phyloP scores from a whole-genome alignment of 2,113 vertebrate species.

The Azemiops feae region DNA sequence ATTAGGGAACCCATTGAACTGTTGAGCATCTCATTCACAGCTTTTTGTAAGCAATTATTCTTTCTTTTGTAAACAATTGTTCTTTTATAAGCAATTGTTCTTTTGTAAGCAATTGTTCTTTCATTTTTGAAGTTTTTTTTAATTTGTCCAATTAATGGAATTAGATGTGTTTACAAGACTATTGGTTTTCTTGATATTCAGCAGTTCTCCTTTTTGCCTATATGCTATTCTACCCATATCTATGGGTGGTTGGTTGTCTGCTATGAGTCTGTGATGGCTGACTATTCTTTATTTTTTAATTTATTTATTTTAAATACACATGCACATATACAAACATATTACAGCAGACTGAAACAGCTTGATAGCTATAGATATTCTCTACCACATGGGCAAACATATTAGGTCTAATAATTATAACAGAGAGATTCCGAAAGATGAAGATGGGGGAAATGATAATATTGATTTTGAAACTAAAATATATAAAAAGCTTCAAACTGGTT shows the following conservation, averaged over 20 bases:
- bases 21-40: neutral
- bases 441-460: neutral
- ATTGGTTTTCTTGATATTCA: neutral
- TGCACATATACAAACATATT: neutral
- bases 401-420: neutral
- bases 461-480: neutral
- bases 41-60: neutral
- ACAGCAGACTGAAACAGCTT: neutral
- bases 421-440: neutral
- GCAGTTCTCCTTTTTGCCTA: neutral
- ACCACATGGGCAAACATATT: neutral
- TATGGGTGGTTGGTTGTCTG: no score
- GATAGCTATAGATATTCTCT: neutral
- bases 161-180: neutral
- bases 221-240: neutral
- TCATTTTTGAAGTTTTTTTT: neutral
- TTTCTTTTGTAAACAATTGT: no score
- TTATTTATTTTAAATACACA: no score
- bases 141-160: neutral
- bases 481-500: neutral
- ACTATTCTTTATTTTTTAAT: no score
- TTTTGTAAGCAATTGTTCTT: neutral
- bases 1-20: neutral
- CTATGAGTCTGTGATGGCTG: no score
- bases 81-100: no score